These are phyloP conservation scores for Empis livida DNA, from an alignment of 2,888 invertebrate species.

Conservation along the genomic window DNA sequence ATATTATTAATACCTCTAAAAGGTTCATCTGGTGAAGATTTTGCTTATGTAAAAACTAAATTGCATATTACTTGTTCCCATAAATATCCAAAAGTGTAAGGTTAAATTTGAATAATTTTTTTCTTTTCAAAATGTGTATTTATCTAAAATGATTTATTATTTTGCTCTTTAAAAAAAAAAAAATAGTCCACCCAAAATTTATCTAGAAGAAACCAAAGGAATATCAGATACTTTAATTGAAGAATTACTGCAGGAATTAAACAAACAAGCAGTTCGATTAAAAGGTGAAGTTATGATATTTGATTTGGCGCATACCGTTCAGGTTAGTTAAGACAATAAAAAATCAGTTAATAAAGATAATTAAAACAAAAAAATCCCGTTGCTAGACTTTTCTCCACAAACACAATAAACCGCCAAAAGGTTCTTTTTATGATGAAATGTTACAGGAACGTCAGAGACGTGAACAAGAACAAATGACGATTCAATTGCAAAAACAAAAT, in stretches of 20 bases:
- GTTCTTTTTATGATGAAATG: conserved; percentile 90
- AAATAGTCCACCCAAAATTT: conserved; percentile 53
- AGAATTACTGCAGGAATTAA: conserved; percentile 47
- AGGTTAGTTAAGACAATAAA: conserved; percentile 32
- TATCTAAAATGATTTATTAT: not conserved
- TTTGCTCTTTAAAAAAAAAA: not conserved
- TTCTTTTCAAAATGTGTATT: not conserved
- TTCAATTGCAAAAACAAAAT: conserved; percentile 50
- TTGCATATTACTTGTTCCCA: conserved; percentile 60
- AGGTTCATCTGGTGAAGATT: conserved; percentile 49
- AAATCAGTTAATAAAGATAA: not conserved
- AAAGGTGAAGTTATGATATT: conserved; percentile 80
- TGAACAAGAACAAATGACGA: conserved; percentile 47
- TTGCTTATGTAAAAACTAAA: conserved; percentile 58
- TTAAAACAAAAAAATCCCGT: not conserved
- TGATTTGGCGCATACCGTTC: conserved; percentile 64
- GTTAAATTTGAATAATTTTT: not conserved
- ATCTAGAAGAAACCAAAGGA: conserved; percentile 63
- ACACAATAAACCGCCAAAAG: conserved; percentile 65
- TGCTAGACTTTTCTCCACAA: conserved; percentile 57
- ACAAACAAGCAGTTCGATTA: conserved; percentile 41
- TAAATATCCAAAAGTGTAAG: conserved; percentile 72
- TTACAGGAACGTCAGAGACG: conserved; percentile 53
- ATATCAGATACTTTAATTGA: conserved; percentile 56
- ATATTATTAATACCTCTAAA: conserved; percentile 64